Percentiles rank a stretch among this genome's conserved stretches.
Evolutionary conservation across 1,140 invertebrate genomes (phyloP).

Genomic region (Magallana ariakensis): DNA sequence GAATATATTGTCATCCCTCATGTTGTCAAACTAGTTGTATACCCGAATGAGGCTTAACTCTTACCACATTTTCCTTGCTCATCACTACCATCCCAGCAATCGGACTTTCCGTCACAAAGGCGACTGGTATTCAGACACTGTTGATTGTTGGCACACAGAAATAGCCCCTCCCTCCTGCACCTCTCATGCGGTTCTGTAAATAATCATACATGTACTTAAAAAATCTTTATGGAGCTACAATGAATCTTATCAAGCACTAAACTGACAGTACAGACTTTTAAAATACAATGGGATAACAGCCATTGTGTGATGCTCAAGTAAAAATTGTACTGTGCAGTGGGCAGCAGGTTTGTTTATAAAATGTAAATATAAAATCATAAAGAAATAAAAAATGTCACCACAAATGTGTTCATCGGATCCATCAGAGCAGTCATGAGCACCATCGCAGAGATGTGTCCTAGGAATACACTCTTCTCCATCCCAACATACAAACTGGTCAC

Average conservation of each 20-base stretch:
- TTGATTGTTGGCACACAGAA: neutral
- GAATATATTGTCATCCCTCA: too few species aligned
- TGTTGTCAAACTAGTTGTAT: too few species aligned
- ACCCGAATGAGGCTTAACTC: neutral
- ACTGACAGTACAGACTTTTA: too few species aligned
- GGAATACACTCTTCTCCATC: neutral
- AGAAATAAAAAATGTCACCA: neutral
- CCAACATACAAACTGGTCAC: neutral
- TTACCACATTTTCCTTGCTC: neutral
- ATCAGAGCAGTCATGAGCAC: neutral
- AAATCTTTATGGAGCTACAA: too few species aligned
- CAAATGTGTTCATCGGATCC: neutral
- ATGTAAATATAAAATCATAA: too few species aligned
- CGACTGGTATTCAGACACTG: slow-evolving; percentile 19
- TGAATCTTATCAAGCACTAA: too few species aligned
- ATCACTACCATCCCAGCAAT: neutral
- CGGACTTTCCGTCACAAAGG: neutral
- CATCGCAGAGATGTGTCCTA: neutral
- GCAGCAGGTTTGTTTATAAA: too few species aligned
- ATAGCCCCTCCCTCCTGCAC: neutral
- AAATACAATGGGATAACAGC: too few species aligned
- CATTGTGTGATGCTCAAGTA: too few species aligned
- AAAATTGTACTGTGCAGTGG: too few species aligned
- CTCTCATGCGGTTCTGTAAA: neutral
- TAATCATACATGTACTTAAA: neutral